Evolutionary conservation across 2,113 vertebrate genomes (phyloP), one percentile per base, ranked within the genome.

Genomic region (Loxodonta africana): DNA sequence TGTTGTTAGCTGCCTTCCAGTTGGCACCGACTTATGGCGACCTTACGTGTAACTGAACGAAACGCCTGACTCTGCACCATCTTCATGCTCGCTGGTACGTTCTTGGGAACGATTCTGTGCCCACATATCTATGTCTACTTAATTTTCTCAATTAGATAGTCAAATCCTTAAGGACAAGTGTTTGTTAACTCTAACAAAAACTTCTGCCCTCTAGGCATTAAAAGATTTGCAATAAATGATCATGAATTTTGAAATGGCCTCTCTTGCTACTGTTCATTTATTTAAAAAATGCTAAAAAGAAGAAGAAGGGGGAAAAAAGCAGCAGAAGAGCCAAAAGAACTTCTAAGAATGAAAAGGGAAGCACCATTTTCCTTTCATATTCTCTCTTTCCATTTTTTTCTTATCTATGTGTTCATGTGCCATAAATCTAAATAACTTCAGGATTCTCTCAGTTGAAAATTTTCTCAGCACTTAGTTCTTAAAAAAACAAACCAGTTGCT

Each of bases 301-400:
- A 51, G 0, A 37, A 5, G 25, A 1, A 8, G 8, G 69, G 30
- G 0, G 0, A 0, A 0, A 28, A 26, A n/a, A 37, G 15, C 12
- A 7, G 0, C 10, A 76, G 46, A 17, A 41, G 57, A 25, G 2
- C 28, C 28, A 23, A 80, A 86, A 74, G 9, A 8, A 25, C 6
- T 26, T 30, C 26, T 8, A 23, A 6, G 41, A 25, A 15, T 0
- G 11, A 2, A 6, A 76, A 96, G 87, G 87, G 90, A 48, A 81
- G 85, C 0, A 8, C 46, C 14, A 25, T 6, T 26, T 67, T 44
- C 81, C 60, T 77, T 28, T 30, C 0, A 0, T 17, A 15, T 82
- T 23, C 30, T 82, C 41, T 20, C 2, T 46, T 15, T 62, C 41
- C 23, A 0, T 20, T 30, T 44, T 44, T 44, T 44, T 1, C 77